Conservation (phyloP, 2,888 invertebrate genomes). For the Cabera pusaria region DNA sequence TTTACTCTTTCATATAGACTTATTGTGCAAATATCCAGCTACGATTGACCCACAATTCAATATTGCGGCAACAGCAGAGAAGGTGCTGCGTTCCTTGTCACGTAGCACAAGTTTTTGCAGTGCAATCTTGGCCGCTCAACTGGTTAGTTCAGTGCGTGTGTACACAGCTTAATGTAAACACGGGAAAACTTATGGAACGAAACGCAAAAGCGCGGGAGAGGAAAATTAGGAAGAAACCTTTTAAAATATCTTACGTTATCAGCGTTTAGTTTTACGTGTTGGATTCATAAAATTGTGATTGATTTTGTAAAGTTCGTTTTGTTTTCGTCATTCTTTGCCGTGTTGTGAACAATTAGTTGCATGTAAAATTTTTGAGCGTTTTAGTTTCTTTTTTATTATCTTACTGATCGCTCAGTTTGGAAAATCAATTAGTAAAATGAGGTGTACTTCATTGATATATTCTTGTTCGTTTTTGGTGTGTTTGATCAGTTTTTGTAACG, state of each 20-base stretch:
- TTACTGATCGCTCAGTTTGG: too few relatives aligned
- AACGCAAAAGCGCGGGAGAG: constrained; percentile 5
- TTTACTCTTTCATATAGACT: constrained; percentile 14
- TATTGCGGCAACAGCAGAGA: constrained; percentile 37
- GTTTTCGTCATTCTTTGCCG: too few relatives aligned
- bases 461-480: constrained; percentile 26
- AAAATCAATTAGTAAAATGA: too few relatives aligned
- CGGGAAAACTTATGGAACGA: constrained; percentile 10
- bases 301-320: too few relatives aligned
- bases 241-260: constrained; percentile 2
- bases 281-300: too few relatives aligned
- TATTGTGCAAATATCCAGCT: constrained; percentile 27
- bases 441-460: constrained; percentile 17
- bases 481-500: constrained; percentile 27
- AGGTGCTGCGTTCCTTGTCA: constrained; percentile 51
- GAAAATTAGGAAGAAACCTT: neutral
- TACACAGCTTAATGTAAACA: constrained; percentile 9
- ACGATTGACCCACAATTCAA: constrained; percentile 47
- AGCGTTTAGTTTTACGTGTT: too few relatives aligned
- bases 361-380: too few relatives aligned
- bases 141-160: constrained; percentile 35
- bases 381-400: too few relatives aligned
- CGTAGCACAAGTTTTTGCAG: constrained; percentile 48
- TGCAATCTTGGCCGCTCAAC: constrained; percentile 44
- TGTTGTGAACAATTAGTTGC: too few relatives aligned